phyloP scores from a whole-genome alignment of 2,113 vertebrate genomes.

The Scomber japonicus region DNA sequence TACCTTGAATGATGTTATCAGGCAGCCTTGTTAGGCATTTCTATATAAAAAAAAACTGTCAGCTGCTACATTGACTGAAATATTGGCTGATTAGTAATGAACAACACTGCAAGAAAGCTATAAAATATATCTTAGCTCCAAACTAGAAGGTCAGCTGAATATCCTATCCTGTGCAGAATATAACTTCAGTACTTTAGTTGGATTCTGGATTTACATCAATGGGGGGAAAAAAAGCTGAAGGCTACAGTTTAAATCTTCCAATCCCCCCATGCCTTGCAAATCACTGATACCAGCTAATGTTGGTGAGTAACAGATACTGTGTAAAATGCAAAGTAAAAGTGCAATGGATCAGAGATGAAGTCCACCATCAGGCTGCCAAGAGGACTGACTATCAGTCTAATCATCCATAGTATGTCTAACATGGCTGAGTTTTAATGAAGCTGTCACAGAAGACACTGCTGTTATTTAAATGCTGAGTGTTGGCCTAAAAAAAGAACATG shows the following conservation, averaged over 20 bases:
- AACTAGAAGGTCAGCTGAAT: neutral
- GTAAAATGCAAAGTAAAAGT: slow-evolving; percentile 3
- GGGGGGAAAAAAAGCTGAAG: slow-evolving; percentile 6
- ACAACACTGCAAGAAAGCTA: neutral
- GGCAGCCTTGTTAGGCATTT: neutral
- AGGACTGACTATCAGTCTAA: neutral
- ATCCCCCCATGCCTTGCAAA: slow-evolving; percentile 10
- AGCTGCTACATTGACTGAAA: neutral
- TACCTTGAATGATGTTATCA: slow-evolving; percentile 18
- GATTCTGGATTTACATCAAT: slow-evolving; percentile 22
- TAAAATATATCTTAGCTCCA: slow-evolving; percentile 17
- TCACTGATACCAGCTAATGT: neutral
- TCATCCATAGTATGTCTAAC: too few relatives aligned
- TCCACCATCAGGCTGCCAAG: neutral
- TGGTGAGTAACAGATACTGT: neutral
- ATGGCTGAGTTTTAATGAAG: too few relatives aligned
- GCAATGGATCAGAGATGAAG: neutral
- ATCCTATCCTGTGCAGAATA: slow-evolving; percentile 4
- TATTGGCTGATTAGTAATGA: slow-evolving; percentile 23
- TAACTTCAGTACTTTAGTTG: neutral
- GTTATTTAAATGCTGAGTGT: too few relatives aligned
- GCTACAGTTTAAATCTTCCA: slow-evolving; percentile 24
- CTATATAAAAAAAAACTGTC: too few relatives aligned
- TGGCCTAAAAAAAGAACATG: too few relatives aligned
- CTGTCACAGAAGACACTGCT: too few relatives aligned